Conservation (phyloP, 2,888 invertebrate genomes). For the Trissonchulus latispiculum region DNA sequence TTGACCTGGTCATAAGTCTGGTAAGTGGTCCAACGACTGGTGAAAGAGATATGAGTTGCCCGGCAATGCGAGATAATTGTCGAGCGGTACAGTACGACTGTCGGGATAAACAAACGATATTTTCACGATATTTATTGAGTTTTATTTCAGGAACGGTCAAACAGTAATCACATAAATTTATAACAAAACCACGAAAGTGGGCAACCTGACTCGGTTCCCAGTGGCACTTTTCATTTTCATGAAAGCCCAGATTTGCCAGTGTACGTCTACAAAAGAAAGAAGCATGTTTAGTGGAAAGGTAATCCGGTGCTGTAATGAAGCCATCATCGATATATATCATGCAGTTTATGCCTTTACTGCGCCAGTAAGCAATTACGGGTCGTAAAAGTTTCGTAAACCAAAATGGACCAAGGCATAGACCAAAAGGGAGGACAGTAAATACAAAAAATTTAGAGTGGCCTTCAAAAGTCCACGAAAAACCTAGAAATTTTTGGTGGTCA, state of each 20-base stretch:
- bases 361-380: background rate
- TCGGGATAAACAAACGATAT: background rate
- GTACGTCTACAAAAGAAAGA: background rate
- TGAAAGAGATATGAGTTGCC: background rate
- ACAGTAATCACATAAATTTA: background rate
- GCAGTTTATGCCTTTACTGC: background rate
- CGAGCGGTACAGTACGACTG: background rate
- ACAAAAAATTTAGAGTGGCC: background rate
- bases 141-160: background rate
- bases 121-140: background rate
- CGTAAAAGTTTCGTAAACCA: constrained; percentile 4
- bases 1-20: background rate
- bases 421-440: constrained; percentile 4
- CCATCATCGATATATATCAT: constrained; percentile 1
- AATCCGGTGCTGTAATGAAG: background rate
- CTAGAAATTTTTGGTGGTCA: background rate
- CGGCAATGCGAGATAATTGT: background rate
- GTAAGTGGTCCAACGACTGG: background rate
- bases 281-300: background rate
- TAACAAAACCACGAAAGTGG: background rate
- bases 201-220: background rate
- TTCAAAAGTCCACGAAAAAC: too few relatives aligned
- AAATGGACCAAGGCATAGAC: background rate
- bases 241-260: background rate
- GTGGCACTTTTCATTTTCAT: constrained; percentile 2